Evolutionary conservation across 1,140 invertebrate species (phyloP), one percentile per base, ranked within the genome.

Genomic region (Mycetomoellerius zeteki): DNA sequence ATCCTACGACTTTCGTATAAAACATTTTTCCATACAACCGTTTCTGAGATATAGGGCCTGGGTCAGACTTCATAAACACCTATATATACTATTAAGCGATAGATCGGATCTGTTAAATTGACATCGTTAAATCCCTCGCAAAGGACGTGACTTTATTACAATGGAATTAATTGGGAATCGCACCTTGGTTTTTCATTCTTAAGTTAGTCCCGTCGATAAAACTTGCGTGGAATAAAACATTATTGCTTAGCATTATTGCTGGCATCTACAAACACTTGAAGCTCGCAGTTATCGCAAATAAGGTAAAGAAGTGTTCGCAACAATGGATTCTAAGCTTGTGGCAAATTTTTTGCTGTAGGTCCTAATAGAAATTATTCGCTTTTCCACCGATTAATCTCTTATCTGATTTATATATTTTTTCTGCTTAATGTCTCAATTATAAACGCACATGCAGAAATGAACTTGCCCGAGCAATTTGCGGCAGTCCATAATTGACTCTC

Each of bases 381-480:
- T 24, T 60, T 43, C 10, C 27, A 14, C 24, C 47, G 12, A 58
- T 3, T 56, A 50, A 89, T 88, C 43, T 88, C 43, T 19, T 65
- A 89, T 72, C 65, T 64, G 37, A 85, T 69, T 78, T 56, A 47
- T 72, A 88, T 77, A 85, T 50, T 78, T 78, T 76, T 62, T 73
- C 6, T 37, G 33, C 33, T 33, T 0, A 33, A 33, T 33, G 77
- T 78, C 50, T 88, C 27, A 30, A 52, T 76, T 33, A 58, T 85
- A 89, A 89, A 88, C 33, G 7, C 33, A 37, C 6, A 33, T 52
- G 14, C 2, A 75, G 43, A 67, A 76, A 71, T 62, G 54, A 69
- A 37, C n/a, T 37, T 33, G n/a, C 52, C n/a, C 24, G 81, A 50
- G 33, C 21, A 60, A 60, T 8, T 56, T 52, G 71, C 33, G 8